phyloP scores from a whole-genome alignment of 1,140 invertebrate species.

The Drosophila obscura region DNA sequence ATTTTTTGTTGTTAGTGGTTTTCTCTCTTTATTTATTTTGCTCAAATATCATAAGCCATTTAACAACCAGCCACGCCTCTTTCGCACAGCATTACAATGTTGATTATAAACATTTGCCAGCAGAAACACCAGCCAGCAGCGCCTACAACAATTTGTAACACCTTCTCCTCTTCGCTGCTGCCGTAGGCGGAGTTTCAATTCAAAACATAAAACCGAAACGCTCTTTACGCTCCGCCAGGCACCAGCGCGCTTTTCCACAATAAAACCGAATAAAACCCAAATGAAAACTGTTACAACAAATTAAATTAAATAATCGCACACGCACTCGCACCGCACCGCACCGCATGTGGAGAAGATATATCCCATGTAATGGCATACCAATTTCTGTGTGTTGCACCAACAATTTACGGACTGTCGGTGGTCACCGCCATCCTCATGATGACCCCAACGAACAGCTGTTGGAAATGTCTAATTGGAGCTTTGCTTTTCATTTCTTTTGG shows the following conservation, averaged over 20 bases:
- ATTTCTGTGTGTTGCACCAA: conserved; percentile 29
- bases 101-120: conserved; percentile 43
- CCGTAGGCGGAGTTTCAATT: conserved; percentile 47
- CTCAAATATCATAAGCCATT: not conserved
- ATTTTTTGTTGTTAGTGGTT: too few species aligned
- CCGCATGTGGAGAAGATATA: conserved; percentile 15
- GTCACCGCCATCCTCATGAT: conserved; percentile 14
- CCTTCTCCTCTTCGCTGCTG: conserved; percentile 32
- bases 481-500: conserved; percentile 24
- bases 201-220: conserved; percentile 33
- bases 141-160: conserved; percentile 55
- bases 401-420: conserved; percentile 15
- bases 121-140: not conserved
- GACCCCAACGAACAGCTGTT: conserved; percentile 45
- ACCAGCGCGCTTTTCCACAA: conserved; percentile 47
- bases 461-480: conserved; percentile 49
- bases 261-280: conserved; percentile 43
- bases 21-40: not conserved
- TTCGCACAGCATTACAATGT: conserved; percentile 40
- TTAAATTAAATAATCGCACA: conserved; percentile 77
- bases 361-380: not conserved
- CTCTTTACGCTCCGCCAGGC: conserved; percentile 65
- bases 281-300: conserved; percentile 73
- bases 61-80: conserved; percentile 26
- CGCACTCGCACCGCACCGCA: conserved; percentile 44